These are phyloP conservation scores for Cyanoderma ruficeps DNA, from an alignment of 2,113 vertebrate genomes.

Conservation along the genomic window DNA sequence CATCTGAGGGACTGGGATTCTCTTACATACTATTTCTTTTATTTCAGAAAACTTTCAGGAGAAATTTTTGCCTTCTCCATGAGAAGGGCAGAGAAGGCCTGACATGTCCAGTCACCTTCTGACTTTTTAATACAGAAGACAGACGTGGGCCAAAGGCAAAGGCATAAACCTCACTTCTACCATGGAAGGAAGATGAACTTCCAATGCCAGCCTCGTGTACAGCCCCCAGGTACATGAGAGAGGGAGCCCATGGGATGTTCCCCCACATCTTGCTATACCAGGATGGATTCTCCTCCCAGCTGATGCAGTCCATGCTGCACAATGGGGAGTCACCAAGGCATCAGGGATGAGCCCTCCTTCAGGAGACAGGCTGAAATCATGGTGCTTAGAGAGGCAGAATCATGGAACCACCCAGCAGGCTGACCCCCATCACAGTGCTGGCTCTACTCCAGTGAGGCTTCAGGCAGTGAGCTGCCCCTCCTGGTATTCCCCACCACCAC, in stretches of 20 bases:
- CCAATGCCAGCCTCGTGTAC: neutral
- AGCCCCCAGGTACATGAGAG: neutral
- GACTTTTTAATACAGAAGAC: neutral
- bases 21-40: neutral
- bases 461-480: neutral
- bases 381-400: neutral
- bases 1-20: neutral
- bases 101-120: neutral
- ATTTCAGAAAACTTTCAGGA: neutral
- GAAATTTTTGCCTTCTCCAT: neutral
- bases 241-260: neutral
- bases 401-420: neutral
- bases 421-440: neutral
- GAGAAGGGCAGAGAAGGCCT: neutral
- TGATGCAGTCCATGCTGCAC: accelerated
- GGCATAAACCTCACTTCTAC: neutral
- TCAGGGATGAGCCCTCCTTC: neutral
- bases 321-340: neutral
- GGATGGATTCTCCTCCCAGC: neutral
- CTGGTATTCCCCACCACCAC: neutral
- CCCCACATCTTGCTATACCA: neutral
- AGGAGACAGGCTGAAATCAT: neutral
- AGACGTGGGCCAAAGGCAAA: neutral
- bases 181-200: neutral
- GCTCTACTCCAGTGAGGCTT: neutral